Percentiles rank a stretch among this genome's conserved stretches.
phyloP scores from a whole-genome alignment of 2,888 invertebrate species.

The Enoplolaimus lenunculus region DNA sequence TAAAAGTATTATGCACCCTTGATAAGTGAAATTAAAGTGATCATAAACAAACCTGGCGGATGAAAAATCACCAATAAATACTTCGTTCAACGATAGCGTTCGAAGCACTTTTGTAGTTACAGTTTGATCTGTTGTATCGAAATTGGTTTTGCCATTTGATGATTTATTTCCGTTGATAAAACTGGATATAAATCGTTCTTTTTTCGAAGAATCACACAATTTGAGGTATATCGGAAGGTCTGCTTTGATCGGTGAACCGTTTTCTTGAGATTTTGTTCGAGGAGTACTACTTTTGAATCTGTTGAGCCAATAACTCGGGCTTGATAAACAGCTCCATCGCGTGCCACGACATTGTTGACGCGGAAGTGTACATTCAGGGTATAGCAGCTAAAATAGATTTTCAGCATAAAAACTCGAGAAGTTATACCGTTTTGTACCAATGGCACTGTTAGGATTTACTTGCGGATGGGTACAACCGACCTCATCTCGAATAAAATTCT shows the following conservation, averaged over 20 bases:
- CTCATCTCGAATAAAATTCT: no score
- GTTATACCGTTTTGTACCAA: no score
- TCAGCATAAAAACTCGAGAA: no score
- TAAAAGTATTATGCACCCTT: no score
- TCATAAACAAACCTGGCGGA: conserved; percentile 57
- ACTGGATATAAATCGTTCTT: background rate
- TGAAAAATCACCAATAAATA: conserved; percentile 82
- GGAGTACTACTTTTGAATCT: background rate
- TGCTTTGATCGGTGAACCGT: background rate
- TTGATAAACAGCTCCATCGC: background rate
- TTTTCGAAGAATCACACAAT: background rate
- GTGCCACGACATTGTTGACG: background rate
- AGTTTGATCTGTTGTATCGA: background rate
- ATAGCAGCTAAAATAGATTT: background rate
- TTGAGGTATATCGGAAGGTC: background rate
- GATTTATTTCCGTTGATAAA: no score
- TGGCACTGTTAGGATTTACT: no score
- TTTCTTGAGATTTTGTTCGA: background rate
- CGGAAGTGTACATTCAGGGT: background rate
- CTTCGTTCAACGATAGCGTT: conserved; percentile 79
- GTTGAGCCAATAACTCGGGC: background rate
- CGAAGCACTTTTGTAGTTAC: conserved; percentile 49
- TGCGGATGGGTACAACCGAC: no score
- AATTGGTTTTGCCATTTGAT: background rate
- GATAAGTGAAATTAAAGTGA: no score